Evolutionary conservation across 2,113 vertebrate genomes (phyloP), one percentile per base, ranked within the genome.

Genomic region (Equus quagga): DNA sequence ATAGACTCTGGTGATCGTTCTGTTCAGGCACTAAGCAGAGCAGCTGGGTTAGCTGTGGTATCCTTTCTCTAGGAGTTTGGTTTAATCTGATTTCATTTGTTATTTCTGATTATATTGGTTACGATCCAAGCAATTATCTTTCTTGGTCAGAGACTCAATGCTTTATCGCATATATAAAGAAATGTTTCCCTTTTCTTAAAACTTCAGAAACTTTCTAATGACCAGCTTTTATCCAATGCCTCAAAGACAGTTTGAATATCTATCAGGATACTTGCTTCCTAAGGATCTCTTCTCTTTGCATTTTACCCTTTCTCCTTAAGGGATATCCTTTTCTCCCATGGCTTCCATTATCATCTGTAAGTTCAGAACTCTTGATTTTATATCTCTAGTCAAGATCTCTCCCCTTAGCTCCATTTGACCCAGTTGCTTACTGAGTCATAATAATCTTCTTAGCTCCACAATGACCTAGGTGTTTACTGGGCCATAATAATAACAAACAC

Each of bases 361-460:
- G 28, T 75, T 89, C 73, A 78, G 67, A 91, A 33, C 36, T 60
- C 78, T 64, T 49, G 24, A 56, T 62, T 89, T 85, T 82, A 6
- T 67, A 33, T 60, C 89, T 89, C 23, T 10, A 67, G 49, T 44
- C 56, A 58, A 86, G 92, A 93, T 96, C 69, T 65, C 36, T 46
- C 31, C 89, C 69, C 89, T 80, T 91, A 87, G 75, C 54, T 93
- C 69, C 44, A 72, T 93, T 79, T 97, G 96, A 96, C 92, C 97
- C 94, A 97, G 1, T 96, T 97, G 89, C 87, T 97, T 90, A 96
- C 86, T 97, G 83, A 86, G 89, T 93, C 79, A 96, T 96, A 69
- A 91, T 96, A 97, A 96, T 96, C 94, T 78, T 88, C 95, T 93
- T 95, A 95, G 70, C 88, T 94, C 56, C 33, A 9, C 0, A 5